Evolutionary conservation across 2,797 vertebrate species (phyloP).

Genomic region (Gymnodraco acuticeps): DNA sequence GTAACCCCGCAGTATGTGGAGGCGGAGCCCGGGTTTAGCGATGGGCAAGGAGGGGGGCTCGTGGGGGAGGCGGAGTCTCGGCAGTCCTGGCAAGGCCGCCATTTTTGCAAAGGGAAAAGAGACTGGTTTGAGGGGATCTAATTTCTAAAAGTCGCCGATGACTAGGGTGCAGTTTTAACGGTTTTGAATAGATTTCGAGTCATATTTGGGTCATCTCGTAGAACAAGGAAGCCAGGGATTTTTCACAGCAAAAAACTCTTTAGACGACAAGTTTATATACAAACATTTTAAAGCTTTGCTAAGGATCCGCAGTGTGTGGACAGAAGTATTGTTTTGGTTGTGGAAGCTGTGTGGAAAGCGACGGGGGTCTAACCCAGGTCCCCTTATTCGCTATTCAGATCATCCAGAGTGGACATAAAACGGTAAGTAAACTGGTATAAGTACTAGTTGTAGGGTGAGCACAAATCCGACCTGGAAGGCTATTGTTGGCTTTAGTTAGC

Average conservation of each 20-base stretch:
- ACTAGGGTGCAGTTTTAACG: conserved; percentile 79
- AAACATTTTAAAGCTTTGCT: conserved; percentile 81
- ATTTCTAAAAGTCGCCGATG: conserved; percentile 87
- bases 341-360: conserved; percentile 86
- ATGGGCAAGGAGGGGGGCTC: conserved; percentile 73
- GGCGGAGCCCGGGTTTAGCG: conserved; percentile 79
- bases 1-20: conserved; percentile 90
- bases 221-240: conserved; percentile 34
- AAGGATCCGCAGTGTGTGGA: conserved; percentile 92
- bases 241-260: conserved; percentile 39
- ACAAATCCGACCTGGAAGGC: conserved; percentile 73
- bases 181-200: conserved; percentile 66
- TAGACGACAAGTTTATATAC: conserved; percentile 59
- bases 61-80: conserved; percentile 84
- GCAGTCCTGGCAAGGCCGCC: conserved; percentile 92
- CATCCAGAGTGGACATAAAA: conserved; percentile 89
- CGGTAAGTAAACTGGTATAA: conserved; percentile 87
- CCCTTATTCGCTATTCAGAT: conserved; percentile 78
- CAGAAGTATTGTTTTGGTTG: conserved; percentile 92
- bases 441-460: conserved; percentile 46
- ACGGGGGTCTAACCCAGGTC: conserved; percentile 86
- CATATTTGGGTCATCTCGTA: conserved; percentile 41
- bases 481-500: conserved; percentile 84
- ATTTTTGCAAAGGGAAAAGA: conserved; percentile 98
- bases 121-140: conserved; percentile 90